These are phyloP conservation scores for Melinaea menophilus DNA, from an alignment of 2,888 invertebrate genomes.

Conservation along the genomic window DNA sequence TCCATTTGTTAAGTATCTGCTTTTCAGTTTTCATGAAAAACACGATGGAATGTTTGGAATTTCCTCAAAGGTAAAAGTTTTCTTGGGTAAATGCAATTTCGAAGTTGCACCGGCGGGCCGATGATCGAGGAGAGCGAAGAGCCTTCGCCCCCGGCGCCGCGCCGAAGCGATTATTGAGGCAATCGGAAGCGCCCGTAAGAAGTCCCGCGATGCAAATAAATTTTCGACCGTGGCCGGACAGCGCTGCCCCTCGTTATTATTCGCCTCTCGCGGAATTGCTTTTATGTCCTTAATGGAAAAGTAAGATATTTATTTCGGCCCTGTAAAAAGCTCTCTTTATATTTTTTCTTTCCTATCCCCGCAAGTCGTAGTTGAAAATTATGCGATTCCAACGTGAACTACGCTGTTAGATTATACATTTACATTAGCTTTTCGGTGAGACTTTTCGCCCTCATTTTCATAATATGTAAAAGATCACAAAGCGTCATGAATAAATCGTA, in stretches of 20 bases:
- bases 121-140: conserved; percentile 36
- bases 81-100: conserved; percentile 65
- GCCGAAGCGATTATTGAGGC: conserved; percentile 71
- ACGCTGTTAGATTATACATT: conserved; percentile 45
- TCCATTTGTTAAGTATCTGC: conserved; percentile 55
- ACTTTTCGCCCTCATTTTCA: conserved; percentile 28
- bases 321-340: conserved; percentile 59
- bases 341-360: conserved; percentile 57
- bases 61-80: conserved; percentile 69
- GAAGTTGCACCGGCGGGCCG: conserved; percentile 59
- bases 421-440: conserved; percentile 32
- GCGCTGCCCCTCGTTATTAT: conserved; percentile 74
- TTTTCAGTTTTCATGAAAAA: conserved; percentile 59
- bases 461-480: conserved; percentile 28
- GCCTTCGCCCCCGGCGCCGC: conserved; percentile 41
- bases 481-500: conserved; percentile 25
- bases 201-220: conserved; percentile 73
- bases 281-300: conserved; percentile 76
- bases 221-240: conserved; percentile 68
- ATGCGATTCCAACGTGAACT: conserved; percentile 42
- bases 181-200: conserved; percentile 61
- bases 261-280: conserved; percentile 75
- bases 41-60: conserved; percentile 60
- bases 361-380: conserved; percentile 50
- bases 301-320: conserved; percentile 72